Conservation (phyloP, 2,797 vertebrate species). For the Acropternis orthonyx region DNA sequence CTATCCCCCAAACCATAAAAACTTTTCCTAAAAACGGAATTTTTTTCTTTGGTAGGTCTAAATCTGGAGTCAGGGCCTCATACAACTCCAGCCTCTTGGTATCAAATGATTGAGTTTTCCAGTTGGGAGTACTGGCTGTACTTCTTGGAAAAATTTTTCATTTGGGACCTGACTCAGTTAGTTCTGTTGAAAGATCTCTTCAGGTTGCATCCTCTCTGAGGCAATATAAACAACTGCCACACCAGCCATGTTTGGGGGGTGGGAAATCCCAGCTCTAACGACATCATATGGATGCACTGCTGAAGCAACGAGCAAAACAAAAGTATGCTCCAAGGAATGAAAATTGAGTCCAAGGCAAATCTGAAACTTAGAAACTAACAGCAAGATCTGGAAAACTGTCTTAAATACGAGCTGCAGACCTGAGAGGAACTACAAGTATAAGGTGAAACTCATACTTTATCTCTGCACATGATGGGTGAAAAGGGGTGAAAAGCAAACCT, state of each 20-base stretch:
- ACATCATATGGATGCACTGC: fast-evolving
- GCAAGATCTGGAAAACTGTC: not conserved
- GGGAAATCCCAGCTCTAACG: not conserved
- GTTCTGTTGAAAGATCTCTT: not conserved
- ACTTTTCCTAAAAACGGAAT: not conserved
- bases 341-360: not conserved
- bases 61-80: not conserved
- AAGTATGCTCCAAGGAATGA: not conserved
- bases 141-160: not conserved
- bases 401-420: not conserved
- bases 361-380: not conserved
- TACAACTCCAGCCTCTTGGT: not conserved
- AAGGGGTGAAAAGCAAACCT: not conserved
- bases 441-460: not conserved
- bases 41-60: not conserved
- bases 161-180: not conserved
- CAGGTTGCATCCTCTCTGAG: not conserved
- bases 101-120: not conserved
- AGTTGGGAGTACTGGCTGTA: not conserved
- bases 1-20: not conserved
- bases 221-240: not conserved
- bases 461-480: not conserved
- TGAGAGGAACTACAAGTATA: not conserved
- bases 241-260: not conserved
- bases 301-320: not conserved